A percentile compares a stretch with the other conserved stretches of the same genome.
Evolutionary conservation across 2,888 invertebrate species (phyloP).

Genomic region (Norana najaformis): DNA sequence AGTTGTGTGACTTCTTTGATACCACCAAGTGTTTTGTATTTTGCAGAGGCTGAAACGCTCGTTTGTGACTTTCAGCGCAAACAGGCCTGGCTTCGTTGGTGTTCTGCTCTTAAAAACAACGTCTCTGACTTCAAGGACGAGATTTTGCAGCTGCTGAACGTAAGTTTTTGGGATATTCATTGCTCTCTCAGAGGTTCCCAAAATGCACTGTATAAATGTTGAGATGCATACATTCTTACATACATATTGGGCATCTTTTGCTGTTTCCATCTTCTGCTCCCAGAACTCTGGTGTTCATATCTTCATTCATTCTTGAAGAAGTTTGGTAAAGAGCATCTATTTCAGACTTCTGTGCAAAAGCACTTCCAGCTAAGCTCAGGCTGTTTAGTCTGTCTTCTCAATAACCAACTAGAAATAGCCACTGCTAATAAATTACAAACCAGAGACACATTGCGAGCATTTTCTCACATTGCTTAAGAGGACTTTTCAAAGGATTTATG

Average conservation of each 20-base stretch:
- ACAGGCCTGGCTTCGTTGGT: conserved; percentile 41
- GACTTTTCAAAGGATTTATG: no score
- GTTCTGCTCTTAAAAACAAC: conserved; percentile 24
- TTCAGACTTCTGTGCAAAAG: no score
- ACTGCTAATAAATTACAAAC: no score
- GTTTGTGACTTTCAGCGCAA: conserved; percentile 39
- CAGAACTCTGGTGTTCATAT: not conserved
- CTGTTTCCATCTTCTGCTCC: not conserved
- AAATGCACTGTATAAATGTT: not conserved
- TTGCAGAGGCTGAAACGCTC: conserved; percentile 26
- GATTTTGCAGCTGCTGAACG: not conserved
- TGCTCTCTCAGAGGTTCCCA: not conserved
- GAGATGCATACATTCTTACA: not conserved
- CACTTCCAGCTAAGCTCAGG: no score
- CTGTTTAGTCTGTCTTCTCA: no score
- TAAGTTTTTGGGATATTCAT: not conserved
- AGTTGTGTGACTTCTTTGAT: not conserved
- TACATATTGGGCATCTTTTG: not conserved
- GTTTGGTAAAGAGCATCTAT: no score
- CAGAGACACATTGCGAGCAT: no score
- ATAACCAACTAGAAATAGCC: no score
- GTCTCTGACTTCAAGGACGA: conserved; percentile 9
- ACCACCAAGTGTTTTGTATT: not conserved
- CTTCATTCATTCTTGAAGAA: no score
- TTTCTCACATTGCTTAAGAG: no score